Base-by-base conservation (phyloP, 2,888 invertebrate species). In the Clusia tigrina region DNA sequence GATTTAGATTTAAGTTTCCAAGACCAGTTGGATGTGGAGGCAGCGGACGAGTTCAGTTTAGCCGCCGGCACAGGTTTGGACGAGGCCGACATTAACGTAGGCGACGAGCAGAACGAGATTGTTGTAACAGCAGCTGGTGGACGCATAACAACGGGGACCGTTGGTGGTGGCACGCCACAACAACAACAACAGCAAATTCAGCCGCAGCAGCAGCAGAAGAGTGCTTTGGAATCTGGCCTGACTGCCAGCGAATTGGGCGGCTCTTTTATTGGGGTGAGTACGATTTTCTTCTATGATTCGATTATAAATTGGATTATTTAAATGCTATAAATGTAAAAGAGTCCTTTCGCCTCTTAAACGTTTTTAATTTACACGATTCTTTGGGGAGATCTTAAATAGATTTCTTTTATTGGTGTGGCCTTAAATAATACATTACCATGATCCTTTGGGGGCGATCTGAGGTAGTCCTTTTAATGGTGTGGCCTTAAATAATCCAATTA, bases 1-100 rank as follows among this genome's bases (percentile, higher is more conserved):
- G 83, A 83, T 75, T 79, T 81, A 73, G 83, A 83, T 78, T 74
- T 82, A 71, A 82, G 80, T 73, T 82, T 78, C 68, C 78, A 80
- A 74, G 78, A 78, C 66, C 78, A 79, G 69, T 74, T 79, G 67
- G 78, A 78, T 64, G 67, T 79, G 63, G 80, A 79, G 64, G 77
- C 72, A 38, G 78, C 73, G 54, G 80, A 78, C 71, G 72, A 71
- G 60, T 69, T 66, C 18, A 69, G 69, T 67, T 64, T 71, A 56
- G 66, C 66, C 24, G 60, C 66, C 42, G 54, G 25, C 18, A 64
- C 66, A 59, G 60, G 53, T 46, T 42, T 56, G 26, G 71, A 78
- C 59, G 78, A 74, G 67, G 71, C 67, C 24, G 71, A 75, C 69
- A 69, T 67, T 55, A 72, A 69, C n/a, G 72, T 65, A 59, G 74